Conservation (phyloP, 2,113 vertebrate genomes). For the Gila orcuttii region DNA sequence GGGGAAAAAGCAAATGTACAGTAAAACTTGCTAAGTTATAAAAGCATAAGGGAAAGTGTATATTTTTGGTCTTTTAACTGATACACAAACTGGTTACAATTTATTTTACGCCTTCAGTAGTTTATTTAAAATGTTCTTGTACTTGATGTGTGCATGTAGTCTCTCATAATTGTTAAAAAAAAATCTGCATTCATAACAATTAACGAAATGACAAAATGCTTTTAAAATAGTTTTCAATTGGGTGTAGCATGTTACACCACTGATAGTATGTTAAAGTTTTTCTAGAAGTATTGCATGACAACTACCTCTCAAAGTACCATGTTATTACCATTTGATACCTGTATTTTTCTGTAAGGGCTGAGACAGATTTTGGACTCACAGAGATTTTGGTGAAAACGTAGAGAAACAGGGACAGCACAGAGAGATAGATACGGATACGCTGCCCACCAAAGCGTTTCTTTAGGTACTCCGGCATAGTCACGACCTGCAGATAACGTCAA, state of each 20-base stretch:
- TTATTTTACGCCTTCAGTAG: not conserved
- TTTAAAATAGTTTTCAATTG: not conserved
- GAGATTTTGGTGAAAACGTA: constrained; percentile 98
- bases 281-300: not conserved
- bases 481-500: constrained; percentile 75
- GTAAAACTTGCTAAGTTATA: not conserved
- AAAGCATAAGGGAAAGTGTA: not conserved
- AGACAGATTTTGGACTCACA: constrained; percentile 76
- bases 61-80: not conserved
- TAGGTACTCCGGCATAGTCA: constrained; percentile 97
- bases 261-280: not conserved
- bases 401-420: constrained; percentile 86
- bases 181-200: not conserved
- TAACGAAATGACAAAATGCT: not conserved
- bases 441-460: constrained; percentile 93
- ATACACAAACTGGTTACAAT: not conserved
- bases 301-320: not conserved
- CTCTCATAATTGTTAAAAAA: too few relatives aligned
- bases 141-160: not conserved
- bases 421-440: constrained; percentile 90
- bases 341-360: not conserved
- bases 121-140: not conserved
- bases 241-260: not conserved
- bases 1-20: not conserved
- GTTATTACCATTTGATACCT: not conserved